Base-by-base conservation (phyloP, 2,797 vertebrate species). In the Labeo calbasu region DNA sequence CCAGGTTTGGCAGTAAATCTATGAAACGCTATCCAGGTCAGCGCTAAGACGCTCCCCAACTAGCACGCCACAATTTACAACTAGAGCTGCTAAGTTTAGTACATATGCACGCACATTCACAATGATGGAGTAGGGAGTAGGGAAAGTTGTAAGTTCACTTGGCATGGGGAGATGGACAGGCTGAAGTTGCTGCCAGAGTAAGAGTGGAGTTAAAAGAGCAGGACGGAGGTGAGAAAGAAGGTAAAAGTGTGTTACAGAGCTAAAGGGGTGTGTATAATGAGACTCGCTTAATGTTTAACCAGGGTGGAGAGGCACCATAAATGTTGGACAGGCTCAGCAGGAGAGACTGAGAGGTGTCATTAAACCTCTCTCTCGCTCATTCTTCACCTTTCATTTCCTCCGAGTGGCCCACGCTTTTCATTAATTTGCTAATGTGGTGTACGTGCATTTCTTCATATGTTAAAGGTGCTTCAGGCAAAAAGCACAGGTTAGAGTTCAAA, bases 1-100 rank as follows among this genome's bases (percentile, higher is more conserved):
- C 71, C 55, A 43, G 25, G 21, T 80, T 80, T 71, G 21, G 72
- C 15, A 11, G n/a, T 88, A 43, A n/a, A 36, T 79, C 57, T 91
- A 91, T 93, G 93, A 94, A 93, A 93, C 89, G 86, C 86, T 92
- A 94, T 92, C 92, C 91, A 92, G 91, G 93, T 93, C 91, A 94
- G 89, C 73, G 17, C 86, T 87, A 86, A 90, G 91, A 91, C 88
- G 91, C 79, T 51, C 91, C 89, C 90, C 70, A 82, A 88, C 21
- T 69, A 90, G 59, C 43, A 72, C 0, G 1, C 89, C 88, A 90
- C 86, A 90, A 91, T 92, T 92, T 93, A 94, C 90, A 92, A 93
- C 92, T 91, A 88, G 87, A 90, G 89, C 91, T 91, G 90, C 92
- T 88, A 87, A 87, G 84, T 91, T 93, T 93, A 93, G 91, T 91